These are phyloP conservation scores for Phenganax stokvisi DNA, from an alignment of 92 coral and sea anemone species.

Conservation along the genomic window DNA sequence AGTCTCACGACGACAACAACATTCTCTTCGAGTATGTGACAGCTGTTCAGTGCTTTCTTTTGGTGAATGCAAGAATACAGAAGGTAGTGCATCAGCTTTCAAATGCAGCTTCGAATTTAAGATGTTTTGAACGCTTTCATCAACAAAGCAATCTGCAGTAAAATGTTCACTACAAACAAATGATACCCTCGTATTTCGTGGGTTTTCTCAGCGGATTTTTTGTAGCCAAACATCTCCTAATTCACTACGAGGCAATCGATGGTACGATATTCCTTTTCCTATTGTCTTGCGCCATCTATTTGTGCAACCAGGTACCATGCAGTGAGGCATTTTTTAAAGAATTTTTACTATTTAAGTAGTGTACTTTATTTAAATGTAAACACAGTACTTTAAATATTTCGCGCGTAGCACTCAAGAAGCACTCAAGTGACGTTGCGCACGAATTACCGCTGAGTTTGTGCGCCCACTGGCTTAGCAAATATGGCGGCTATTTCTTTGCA, in stretches of 20 bases:
- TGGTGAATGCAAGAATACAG: too few species aligned
- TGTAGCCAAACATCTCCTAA: not conserved
- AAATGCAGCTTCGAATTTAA: too few species aligned
- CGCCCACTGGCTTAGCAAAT: too few species aligned
- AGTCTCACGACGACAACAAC: too few species aligned
- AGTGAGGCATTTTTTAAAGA: conserved; percentile 14
- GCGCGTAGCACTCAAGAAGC: not conserved
- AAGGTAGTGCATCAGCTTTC: too few species aligned
- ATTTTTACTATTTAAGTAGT: not conserved
- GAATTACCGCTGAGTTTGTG: too few species aligned
- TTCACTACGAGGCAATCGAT: not conserved
- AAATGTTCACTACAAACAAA: conserved; percentile 19
- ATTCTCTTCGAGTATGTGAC: too few species aligned
- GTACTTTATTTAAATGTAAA: not conserved
- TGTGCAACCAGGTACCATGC: conserved; percentile 17
- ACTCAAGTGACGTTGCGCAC: too few species aligned
- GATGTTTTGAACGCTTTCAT: too few species aligned
- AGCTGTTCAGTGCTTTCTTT: too few species aligned
- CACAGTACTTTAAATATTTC: not conserved
- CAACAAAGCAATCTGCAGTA: not conserved
- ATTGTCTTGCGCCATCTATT: conserved; percentile 9
- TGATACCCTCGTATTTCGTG: not conserved
- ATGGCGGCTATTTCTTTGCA: too few species aligned
- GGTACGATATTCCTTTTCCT: not conserved
- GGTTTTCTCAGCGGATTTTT: conserved; percentile 6